Percentiles rank a stretch among this genome's conserved stretches.
phyloP scores from a whole-genome alignment of 2,888 invertebrate genomes.

The Erynnis tages region DNA sequence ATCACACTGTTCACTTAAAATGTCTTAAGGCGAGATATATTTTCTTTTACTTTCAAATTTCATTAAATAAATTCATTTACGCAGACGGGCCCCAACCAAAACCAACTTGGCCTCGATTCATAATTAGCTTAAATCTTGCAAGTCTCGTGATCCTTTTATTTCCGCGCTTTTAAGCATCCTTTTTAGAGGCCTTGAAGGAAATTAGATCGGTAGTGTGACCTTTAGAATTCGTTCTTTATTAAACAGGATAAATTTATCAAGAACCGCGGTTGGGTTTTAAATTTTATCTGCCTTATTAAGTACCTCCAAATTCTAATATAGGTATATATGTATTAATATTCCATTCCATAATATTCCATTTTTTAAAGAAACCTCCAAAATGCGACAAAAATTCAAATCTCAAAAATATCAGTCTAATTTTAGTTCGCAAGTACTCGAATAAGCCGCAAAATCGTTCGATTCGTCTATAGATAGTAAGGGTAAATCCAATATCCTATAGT shows the following conservation, averaged over 20 bases:
- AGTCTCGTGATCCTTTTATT: slow-evolving; percentile 13
- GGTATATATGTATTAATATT: too few relatives aligned
- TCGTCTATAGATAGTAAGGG: too few relatives aligned
- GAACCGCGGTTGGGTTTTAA: background rate
- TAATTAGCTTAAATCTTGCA: slow-evolving; percentile 11
- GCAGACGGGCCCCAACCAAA: background rate
- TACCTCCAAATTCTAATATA: too few relatives aligned
- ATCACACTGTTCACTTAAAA: too few relatives aligned
- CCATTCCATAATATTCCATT: too few relatives aligned
- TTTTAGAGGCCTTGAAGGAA: slow-evolving; percentile 2
- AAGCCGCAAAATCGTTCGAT: too few relatives aligned
- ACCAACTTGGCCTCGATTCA: background rate
- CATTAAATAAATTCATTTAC: slow-evolving; percentile 2
- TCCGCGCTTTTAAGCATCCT: slow-evolving; percentile 1
- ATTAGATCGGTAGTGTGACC: slow-evolving; percentile 11
- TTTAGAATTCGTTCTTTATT: background rate
- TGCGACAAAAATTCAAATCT: too few relatives aligned
- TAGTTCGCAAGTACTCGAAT: too few relatives aligned
- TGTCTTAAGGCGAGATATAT: too few relatives aligned
- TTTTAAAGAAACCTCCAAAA: too few relatives aligned
- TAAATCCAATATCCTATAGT: background rate
- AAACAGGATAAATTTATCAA: background rate
- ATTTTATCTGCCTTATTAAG: too few relatives aligned
- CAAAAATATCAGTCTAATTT: too few relatives aligned
- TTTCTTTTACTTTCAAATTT: slow-evolving; percentile 1